Conservation (phyloP, 2,113 vertebrate species). For the Arothron firmamentum region DNA sequence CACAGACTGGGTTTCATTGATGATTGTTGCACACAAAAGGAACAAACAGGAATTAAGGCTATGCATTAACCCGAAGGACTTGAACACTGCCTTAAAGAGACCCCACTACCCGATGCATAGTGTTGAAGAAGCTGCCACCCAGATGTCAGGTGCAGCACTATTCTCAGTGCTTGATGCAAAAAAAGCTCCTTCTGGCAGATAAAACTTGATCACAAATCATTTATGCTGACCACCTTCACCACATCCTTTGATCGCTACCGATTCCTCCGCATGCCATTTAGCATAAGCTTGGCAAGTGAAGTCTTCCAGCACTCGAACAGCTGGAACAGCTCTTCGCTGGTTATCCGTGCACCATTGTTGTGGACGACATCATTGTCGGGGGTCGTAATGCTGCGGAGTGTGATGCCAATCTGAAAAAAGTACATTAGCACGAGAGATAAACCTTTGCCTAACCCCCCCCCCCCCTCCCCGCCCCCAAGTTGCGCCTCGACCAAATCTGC, state of each 20-base stretch:
- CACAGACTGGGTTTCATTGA: constrained; percentile 17
- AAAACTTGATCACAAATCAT: rapidly evolving
- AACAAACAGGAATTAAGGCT: constrained; percentile 7
- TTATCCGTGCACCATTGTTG: neutral
- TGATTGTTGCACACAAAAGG: constrained; percentile 8
- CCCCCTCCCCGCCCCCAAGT: too few species aligned
- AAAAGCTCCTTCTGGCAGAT: constrained; percentile 30
- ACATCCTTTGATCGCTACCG: neutral
- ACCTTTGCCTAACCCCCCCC: too few species aligned
- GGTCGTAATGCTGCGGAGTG: neutral
- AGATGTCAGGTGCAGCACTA: constrained; percentile 2
- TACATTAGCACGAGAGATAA: too few species aligned
- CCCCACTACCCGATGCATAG: neutral
- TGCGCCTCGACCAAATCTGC: too few species aligned
- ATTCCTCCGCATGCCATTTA: neutral
- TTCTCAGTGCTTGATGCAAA: constrained; percentile 17
- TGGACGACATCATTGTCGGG: neutral
- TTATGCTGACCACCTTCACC: constrained; percentile 6
- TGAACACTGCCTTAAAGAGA: constrained; percentile 4
- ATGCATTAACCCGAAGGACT: too few species aligned
- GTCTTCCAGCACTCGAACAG: neutral
- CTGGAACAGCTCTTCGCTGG: neutral
- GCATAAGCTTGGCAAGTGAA: neutral
- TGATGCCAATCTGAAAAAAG: too few species aligned
- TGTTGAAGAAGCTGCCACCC: neutral